Percentiles rank a stretch among this genome's conserved stretches.
phyloP scores from a whole-genome alignment of 2,888 invertebrate species.

The Isoperla grammatica region DNA sequence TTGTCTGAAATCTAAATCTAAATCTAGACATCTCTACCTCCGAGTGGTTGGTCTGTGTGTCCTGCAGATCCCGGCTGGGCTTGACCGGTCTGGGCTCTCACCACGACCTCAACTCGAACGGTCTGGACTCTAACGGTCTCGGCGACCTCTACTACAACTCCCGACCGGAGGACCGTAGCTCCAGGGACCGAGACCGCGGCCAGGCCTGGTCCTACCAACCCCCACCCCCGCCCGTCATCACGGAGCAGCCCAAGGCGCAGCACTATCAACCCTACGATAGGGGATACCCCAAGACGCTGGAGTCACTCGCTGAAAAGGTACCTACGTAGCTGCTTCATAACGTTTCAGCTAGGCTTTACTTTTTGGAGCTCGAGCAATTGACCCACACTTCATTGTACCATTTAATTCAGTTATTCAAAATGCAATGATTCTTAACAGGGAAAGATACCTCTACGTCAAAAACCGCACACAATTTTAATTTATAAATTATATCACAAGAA shows the following conservation, averaged over 20 bases:
- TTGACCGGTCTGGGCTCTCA: conserved; percentile 60
- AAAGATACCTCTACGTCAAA: too few relatives aligned
- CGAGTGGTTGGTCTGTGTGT: too few relatives aligned
- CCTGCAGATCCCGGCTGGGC: conserved; percentile 49
- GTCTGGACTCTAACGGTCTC: conserved; percentile 40
- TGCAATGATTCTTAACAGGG: too few relatives aligned
- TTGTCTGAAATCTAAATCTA: too few relatives aligned
- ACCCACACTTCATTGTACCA: too few relatives aligned
- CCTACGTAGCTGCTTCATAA: conserved; percentile 22
- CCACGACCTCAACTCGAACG: conserved; percentile 44
- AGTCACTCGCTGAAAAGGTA: conserved; percentile 82
- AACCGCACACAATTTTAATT: too few relatives aligned
- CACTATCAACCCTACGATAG: conserved; percentile 86
- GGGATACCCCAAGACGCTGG: conserved; percentile 79
- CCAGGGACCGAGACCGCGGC: conserved; percentile 38
- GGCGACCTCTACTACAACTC: conserved; percentile 79
- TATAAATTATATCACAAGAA: too few relatives aligned
- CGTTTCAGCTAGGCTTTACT: background rate
- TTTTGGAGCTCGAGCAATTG: too few relatives aligned
- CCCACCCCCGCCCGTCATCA: conserved; percentile 78
- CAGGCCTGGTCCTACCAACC: conserved; percentile 61
- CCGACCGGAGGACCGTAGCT: conserved; percentile 52
- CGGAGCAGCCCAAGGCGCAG: conserved; percentile 76
- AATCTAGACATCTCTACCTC: too few relatives aligned
- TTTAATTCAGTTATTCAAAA: too few relatives aligned